phyloP scores from a whole-genome alignment of 35 echinoderm and acorn worm species.

The Heliocidaris erythrogramma region DNA sequence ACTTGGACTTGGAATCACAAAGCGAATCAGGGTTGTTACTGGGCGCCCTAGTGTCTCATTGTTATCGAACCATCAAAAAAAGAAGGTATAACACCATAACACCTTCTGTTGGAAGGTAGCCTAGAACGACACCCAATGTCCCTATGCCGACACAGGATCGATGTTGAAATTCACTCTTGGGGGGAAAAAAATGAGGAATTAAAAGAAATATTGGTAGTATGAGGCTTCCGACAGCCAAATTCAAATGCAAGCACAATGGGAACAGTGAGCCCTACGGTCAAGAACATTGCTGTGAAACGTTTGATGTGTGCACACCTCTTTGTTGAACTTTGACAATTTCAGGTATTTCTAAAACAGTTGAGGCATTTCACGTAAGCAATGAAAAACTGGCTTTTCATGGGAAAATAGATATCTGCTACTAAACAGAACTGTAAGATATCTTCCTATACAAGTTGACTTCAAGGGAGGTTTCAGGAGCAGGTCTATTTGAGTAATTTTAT shows the following conservation, averaged over 20 bases:
- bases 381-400: no score
- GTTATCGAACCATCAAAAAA: neutral
- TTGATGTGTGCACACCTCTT: neutral
- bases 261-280: neutral
- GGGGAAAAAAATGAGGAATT: neutral
- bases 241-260: neutral
- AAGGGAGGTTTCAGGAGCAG: no score
- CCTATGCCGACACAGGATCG: neutral
- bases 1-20: conserved; percentile 13
- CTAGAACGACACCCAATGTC: neutral
- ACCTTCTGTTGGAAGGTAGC: neutral
- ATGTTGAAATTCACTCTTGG: neutral
- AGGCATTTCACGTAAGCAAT: no score
- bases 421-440: no score
- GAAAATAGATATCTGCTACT: no score
- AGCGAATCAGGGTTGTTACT: neutral
- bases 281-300: neutral
- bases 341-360: neutral
- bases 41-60: conserved; percentile 26
- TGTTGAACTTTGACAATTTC: conserved; percentile 3
- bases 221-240: neutral
- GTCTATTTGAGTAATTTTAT: no score
- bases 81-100: conserved; percentile 26
- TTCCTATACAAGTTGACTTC: no score
- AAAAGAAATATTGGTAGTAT: neutral